Conservation (phyloP, 2,113 vertebrate genomes). For the Galeopterus variegatus region DNA sequence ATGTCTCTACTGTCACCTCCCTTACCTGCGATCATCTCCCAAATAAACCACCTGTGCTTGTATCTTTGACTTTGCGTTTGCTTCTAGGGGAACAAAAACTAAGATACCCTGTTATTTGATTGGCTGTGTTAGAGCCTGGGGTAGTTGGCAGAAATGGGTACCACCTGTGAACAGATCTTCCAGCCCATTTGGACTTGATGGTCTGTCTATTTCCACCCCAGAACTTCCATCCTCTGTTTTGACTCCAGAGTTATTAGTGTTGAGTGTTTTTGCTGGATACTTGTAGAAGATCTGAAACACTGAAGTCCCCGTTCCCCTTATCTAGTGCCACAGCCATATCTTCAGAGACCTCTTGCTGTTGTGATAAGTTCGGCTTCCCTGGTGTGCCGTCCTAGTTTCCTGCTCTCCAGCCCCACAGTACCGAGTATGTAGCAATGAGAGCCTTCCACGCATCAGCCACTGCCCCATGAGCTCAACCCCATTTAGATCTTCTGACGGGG, state of each 20-base stretch:
- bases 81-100: background rate
- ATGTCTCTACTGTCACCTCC: background rate
- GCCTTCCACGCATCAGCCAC: accelerated
- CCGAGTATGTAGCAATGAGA: too few species aligned
- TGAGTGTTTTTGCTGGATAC: constrained; percentile 1
- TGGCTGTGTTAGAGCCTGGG: background rate
- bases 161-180: background rate
- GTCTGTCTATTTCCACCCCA: background rate
- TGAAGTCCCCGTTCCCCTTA: constrained; percentile 38
- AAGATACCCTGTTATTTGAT: background rate
- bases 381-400: constrained; percentile 33
- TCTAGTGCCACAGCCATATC: constrained; percentile 39
- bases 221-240: background rate
- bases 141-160: background rate
- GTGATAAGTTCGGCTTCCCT: constrained; percentile 55
- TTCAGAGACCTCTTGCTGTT: constrained; percentile 67
- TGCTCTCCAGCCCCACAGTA: too few species aligned
- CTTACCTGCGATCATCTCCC: background rate
- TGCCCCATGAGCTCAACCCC: accelerated
- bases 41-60: background rate
- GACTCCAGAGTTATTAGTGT: background rate
- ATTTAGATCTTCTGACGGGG: background rate
- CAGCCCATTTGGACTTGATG: background rate
- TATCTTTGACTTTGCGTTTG: background rate
- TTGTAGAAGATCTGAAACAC: constrained; percentile 9